phyloP scores from a whole-genome alignment of 2,888 invertebrate species.

The Drosophila picticornis region DNA sequence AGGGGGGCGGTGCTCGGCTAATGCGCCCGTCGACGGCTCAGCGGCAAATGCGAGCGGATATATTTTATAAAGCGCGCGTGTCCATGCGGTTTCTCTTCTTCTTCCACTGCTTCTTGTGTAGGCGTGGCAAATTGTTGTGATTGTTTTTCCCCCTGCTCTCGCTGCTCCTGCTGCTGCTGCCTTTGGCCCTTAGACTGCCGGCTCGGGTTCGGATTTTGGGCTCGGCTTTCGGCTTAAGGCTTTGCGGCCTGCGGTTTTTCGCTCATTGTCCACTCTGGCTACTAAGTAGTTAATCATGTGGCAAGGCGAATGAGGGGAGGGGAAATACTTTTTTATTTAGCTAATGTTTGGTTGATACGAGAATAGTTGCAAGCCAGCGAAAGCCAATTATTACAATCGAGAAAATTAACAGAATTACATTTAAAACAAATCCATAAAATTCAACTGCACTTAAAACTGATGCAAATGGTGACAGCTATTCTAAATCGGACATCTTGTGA shows the following conservation, averaged over 20 bases:
- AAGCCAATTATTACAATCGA: neutral
- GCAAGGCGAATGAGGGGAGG: constrained; percentile 14
- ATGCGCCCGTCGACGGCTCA: constrained; percentile 61
- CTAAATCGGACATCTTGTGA: neutral
- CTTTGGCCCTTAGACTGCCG: neutral
- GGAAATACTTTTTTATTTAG: constrained; percentile 28
- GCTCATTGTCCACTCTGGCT: constrained; percentile 24
- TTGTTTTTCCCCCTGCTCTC: constrained; percentile 52
- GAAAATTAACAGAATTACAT: neutral
- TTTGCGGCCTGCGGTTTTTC: constrained; percentile 42
- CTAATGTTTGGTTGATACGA: constrained; percentile 27
- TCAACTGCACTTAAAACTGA: neutral
- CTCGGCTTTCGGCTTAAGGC: constrained; percentile 30
- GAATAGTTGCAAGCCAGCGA: neutral
- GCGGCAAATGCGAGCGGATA: constrained; percentile 59
- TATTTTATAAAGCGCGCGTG: constrained; percentile 66
- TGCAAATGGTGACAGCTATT: neutral
- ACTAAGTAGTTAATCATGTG: constrained; percentile 59
- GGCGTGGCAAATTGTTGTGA: constrained; percentile 79
- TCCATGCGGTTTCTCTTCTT: constrained; percentile 63
- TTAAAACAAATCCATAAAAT: neutral
- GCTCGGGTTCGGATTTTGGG: constrained; percentile 25
- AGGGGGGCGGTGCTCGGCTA: constrained; percentile 39
- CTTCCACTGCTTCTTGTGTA: constrained; percentile 41
- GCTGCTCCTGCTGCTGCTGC: neutral